Percentiles rank a stretch among this genome's conserved stretches.
Evolutionary conservation across 1,140 invertebrate species (phyloP).

Genomic region (Solen grandis): DNA sequence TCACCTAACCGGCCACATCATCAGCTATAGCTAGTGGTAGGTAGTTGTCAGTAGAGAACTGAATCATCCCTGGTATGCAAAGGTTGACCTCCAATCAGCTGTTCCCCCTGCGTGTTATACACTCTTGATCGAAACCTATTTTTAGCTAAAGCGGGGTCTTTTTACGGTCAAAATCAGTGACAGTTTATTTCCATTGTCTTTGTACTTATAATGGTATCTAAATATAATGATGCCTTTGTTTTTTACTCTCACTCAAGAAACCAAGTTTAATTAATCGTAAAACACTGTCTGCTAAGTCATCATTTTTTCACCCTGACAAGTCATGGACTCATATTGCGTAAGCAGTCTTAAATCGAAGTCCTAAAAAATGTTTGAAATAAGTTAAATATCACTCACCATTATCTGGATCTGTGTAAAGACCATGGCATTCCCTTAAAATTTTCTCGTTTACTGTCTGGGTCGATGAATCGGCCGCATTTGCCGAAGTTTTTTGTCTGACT

Average conservation of each 20-base stretch:
- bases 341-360: not conserved
- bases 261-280: not conserved
- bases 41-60: no score
- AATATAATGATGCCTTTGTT: not conserved
- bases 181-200: not conserved
- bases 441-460: slow-evolving; percentile 83
- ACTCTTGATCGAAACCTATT: slow-evolving; percentile 31
- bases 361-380: not conserved
- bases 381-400: slow-evolving; percentile 79
- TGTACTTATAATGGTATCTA: not conserved
- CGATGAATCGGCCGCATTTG: slow-evolving; percentile 82
- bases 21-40: no score
- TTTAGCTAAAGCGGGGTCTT: slow-evolving; percentile 43
- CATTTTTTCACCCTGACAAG: slow-evolving; percentile 26
- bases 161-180: slow-evolving; percentile 38
- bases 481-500: slow-evolving; percentile 80
- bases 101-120: slow-evolving; percentile 37
- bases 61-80: slow-evolving; percentile 2
- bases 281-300: slow-evolving; percentile 42
- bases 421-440: slow-evolving; percentile 84
- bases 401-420: slow-evolving; percentile 83
- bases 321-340: slow-evolving; percentile 4
- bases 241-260: not conserved
- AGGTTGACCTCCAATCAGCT: slow-evolving; percentile 54
- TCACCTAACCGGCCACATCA: no score